A percentile compares a stretch with the other conserved stretches of the same genome.
Evolutionary conservation across 1,140 invertebrate species (phyloP).

Genomic region (Lepidurus arcticus): DNA sequence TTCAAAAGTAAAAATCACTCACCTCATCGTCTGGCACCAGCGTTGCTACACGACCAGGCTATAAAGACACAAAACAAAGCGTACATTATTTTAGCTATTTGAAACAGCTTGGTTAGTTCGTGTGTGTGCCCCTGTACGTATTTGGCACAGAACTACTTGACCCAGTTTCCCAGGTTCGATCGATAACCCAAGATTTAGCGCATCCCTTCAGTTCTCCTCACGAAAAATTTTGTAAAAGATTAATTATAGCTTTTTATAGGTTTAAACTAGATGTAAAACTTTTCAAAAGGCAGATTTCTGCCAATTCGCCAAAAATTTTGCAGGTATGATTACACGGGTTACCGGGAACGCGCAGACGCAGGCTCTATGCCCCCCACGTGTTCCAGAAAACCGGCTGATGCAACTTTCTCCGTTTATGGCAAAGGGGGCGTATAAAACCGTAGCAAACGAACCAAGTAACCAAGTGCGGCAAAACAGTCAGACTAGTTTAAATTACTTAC

Average conservation of each 20-base stretch:
- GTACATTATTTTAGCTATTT: neutral
- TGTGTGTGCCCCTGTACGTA: neutral
- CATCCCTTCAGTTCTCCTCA: neutral
- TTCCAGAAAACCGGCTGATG: conserved; percentile 23
- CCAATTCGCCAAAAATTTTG: neutral
- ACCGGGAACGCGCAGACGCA: neutral
- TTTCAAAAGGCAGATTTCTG: neutral
- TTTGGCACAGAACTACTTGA: neutral
- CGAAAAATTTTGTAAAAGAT: neutral
- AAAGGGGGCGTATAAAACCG: neutral
- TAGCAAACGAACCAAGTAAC: neutral
- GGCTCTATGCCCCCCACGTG: neutral
- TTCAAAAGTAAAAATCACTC: conserved; percentile 42
- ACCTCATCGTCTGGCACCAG: conserved; percentile 66
- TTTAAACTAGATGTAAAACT: too few relatives aligned
- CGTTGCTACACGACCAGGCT: conserved; percentile 73
- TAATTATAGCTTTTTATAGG: too few relatives aligned
- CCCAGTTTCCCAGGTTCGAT: conserved; percentile 2
- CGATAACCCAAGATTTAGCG: neutral
- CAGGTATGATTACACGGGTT: neutral
- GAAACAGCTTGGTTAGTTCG: neutral
- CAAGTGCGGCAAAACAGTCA: neutral
- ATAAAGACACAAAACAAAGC: conserved; percentile 48
- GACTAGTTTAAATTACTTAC: conserved; percentile 47
- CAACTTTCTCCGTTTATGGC: neutral